Percentiles rank a stretch among this genome's conserved stretches.
These are phyloP conservation scores for Drosophila siamana DNA, from an alignment of 2,888 invertebrate genomes.

Conservation along the genomic window DNA sequence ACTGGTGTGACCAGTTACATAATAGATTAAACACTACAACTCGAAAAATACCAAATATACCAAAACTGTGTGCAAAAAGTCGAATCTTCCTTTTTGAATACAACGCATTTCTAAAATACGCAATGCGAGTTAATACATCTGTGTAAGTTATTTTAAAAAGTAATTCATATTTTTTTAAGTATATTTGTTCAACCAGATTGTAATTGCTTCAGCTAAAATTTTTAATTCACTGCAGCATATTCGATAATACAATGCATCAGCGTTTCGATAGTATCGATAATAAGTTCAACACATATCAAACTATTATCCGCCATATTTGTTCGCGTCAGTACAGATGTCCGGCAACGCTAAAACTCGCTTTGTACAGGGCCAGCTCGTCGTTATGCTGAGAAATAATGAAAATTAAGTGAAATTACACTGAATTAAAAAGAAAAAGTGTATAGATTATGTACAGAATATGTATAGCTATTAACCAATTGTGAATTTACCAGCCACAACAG, in stretches of 20 bases:
- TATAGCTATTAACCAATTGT: conserved; percentile 54
- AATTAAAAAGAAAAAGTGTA: conserved; percentile 70
- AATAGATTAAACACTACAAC: background rate
- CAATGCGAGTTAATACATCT: background rate
- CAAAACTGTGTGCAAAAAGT: background rate
- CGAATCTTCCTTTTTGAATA: background rate
- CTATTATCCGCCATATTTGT: conserved; percentile 71
- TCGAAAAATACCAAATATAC: background rate
- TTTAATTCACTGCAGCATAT: background rate
- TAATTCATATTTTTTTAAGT: background rate
- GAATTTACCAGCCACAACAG: conserved; percentile 42
- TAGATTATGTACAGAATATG: conserved; percentile 60
- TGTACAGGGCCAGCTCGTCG: conserved; percentile 77
- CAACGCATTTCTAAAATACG: background rate
- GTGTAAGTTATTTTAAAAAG: background rate
- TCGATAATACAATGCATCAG: background rate
- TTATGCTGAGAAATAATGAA: conserved; percentile 76
- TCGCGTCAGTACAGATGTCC: conserved; percentile 64
- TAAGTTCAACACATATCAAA: conserved; percentile 10
- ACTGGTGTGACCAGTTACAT: conserved; percentile 37
- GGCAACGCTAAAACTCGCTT: conserved; percentile 72
- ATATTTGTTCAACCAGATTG: background rate
- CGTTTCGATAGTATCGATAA: conserved; percentile 42
- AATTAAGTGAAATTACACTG: conserved; percentile 79
- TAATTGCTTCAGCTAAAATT: background rate